Base-by-base conservation (phyloP, 2,113 vertebrate species). In the Macquaria australasica region DNA sequence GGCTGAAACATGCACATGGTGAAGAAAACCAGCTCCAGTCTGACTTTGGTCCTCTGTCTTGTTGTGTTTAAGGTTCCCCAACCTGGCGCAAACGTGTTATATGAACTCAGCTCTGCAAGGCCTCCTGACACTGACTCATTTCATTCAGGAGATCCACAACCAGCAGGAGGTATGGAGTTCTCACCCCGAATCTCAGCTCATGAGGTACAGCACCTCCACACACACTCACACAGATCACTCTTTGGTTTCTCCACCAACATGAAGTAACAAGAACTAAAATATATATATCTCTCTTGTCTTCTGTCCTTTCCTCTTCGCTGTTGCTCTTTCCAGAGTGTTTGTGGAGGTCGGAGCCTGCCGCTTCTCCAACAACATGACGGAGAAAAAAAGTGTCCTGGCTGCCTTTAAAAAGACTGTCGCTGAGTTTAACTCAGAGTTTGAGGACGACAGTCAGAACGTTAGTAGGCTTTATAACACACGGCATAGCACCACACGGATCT, bases 31-130 rank as follows among this genome's bases (percentile, higher is more conserved):
- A 51, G 48, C 48, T 51, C 10, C 43, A 53, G 48, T 69, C 41
- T 68, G 48, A 53, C 18, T 43, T 25, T 41, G 0, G 8, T n/a
- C 20, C 10, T 48, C 6, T 60, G 23, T 63, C 16, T 23, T 60
- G 20, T 39, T 41, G 8, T 77, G 74, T 66, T 55, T 8, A 53
- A 77, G 50, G 23, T 41, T 77, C 3, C 74, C 74, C 60, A 66
- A 77, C 48, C 62, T 66, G 23, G 60, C 74, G 1, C 62, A 66
- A 34, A 77, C 60, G 0, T 77, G 62, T 11, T 66, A 77, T 3
- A 77, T 77, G 48, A 77, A 66, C 62, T 55, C 74, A 9, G 66
- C 48, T 3, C 48, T 77, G 5, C 60, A 77, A 14, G 23, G 23
- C 48, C 62, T 77, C 34, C 60, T 66, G 48, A 41, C 23, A 0